phyloP scores from a whole-genome alignment of 2,797 vertebrate species.

The Sparidentex hasta region DNA sequence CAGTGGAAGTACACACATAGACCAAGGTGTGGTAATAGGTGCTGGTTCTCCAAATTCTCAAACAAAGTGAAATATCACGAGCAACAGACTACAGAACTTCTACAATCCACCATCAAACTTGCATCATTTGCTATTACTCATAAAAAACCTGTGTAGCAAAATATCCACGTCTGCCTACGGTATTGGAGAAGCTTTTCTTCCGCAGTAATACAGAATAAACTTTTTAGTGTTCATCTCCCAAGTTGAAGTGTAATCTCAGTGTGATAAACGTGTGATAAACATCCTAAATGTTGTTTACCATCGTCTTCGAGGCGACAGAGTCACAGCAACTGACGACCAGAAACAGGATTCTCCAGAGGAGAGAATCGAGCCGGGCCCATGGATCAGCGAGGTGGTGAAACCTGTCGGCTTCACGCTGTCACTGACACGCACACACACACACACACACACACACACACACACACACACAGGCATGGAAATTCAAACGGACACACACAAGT shows the following conservation, averaged over 20 bases:
- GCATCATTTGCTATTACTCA: not conserved
- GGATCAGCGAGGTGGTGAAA: constrained; percentile 74
- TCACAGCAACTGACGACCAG: constrained; percentile 47
- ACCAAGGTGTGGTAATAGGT: not conserved
- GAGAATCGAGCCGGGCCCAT: constrained; percentile 25
- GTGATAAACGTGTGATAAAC: constrained; percentile 22
- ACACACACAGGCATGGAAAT: not conserved
- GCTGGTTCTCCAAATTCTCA: not conserved
- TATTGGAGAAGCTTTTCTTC: not conserved
- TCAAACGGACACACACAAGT: not conserved
- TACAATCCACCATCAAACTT: not conserved
- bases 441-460: not conserved
- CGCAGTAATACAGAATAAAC: not conserved
- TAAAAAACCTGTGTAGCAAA: not conserved
- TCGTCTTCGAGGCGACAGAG: constrained; percentile 52
- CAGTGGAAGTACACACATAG: too few relatives aligned
- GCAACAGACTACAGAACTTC: not conserved
- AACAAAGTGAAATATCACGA: not conserved
- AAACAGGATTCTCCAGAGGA: constrained; percentile 45
- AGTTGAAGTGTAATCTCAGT: not conserved
- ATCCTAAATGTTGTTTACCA: constrained; percentile 41
- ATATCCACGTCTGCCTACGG: not conserved
- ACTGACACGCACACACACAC: constrained; percentile 25
- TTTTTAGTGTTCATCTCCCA: not conserved
- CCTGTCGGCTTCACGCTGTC: constrained; percentile 63